phyloP scores from a whole-genome alignment of 30 jellyfish, hydroid and myxozoan genomes.

The Aurelia coerulea region DNA sequence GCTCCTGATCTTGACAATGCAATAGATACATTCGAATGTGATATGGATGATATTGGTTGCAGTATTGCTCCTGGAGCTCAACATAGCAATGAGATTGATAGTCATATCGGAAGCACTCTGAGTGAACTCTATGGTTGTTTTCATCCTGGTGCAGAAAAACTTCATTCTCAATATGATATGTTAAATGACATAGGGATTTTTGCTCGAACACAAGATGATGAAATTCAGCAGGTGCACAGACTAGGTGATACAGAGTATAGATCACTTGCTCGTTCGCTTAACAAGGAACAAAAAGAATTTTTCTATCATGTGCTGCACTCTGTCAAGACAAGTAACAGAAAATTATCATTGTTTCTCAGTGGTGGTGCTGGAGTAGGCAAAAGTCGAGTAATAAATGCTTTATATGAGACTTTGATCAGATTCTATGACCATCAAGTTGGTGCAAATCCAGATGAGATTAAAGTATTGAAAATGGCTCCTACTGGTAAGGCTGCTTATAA shows the following conservation, averaged over 20 bases:
- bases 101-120: background rate
- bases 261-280: background rate
- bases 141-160: constrained; percentile 13
- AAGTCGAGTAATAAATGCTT: constrained; percentile 4
- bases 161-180: constrained; percentile 6
- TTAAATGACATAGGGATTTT: constrained; percentile 9
- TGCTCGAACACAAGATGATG: background rate
- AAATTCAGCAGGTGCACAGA: too few relatives aligned
- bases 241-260: background rate
- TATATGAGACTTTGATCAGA: background rate
- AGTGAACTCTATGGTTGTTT: constrained; percentile 16
- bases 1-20: constrained; percentile 9
- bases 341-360: constrained; percentile 14
- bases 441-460: constrained; percentile 19
- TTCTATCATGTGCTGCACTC: constrained; percentile 18
- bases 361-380: constrained; percentile 57
- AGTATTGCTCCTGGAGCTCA: constrained; percentile 36
- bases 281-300: constrained; percentile 18
- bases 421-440: background rate
- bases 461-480: constrained; percentile 1
- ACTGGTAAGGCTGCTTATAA: constrained; percentile 45
- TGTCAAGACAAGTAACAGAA: background rate
- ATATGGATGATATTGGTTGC: background rate
- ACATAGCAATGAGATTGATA: constrained; percentile 4
- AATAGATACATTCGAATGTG: background rate